phyloP scores from a whole-genome alignment of 2,113 vertebrate genomes.

The Tragelaphus strepsiceros region DNA sequence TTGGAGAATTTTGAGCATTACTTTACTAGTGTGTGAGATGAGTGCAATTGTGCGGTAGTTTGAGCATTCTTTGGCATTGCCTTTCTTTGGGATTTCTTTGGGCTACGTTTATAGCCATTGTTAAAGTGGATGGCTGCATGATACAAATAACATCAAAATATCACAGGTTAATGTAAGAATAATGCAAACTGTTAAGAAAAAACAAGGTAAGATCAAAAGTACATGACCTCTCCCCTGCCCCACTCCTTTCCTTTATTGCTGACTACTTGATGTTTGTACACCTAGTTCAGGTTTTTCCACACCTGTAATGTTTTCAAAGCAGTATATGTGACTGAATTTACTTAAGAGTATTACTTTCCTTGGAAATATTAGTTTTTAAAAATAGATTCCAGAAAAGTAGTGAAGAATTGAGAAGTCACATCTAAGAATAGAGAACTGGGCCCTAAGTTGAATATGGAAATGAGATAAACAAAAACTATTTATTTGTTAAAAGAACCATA shows the following conservation, averaged over 20 bases:
- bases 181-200: not conserved
- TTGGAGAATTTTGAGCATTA: too few species aligned
- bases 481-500: conserved; percentile 23
- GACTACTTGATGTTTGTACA: not conserved
- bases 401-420: conserved; percentile 8
- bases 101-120: not conserved
- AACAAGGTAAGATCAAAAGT: not conserved
- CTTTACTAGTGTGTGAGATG: too few species aligned
- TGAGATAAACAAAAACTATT: not conserved
- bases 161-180: not conserved
- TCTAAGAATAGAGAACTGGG: not conserved
- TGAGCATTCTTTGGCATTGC: too few species aligned
- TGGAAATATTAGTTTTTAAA: not conserved
- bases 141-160: not conserved
- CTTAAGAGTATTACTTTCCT: not conserved
- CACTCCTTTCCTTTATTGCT: not conserved
- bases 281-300: not conserved
- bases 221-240: not conserved
- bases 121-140: not conserved
- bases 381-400: not conserved
- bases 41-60: too few species aligned
- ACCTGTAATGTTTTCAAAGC: not conserved
- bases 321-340: not conserved
- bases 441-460: conserved; percentile 1
- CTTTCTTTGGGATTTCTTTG: too few species aligned